Conservation (phyloP, 2,113 vertebrate genomes). For the Microtus richardsoni region DNA sequence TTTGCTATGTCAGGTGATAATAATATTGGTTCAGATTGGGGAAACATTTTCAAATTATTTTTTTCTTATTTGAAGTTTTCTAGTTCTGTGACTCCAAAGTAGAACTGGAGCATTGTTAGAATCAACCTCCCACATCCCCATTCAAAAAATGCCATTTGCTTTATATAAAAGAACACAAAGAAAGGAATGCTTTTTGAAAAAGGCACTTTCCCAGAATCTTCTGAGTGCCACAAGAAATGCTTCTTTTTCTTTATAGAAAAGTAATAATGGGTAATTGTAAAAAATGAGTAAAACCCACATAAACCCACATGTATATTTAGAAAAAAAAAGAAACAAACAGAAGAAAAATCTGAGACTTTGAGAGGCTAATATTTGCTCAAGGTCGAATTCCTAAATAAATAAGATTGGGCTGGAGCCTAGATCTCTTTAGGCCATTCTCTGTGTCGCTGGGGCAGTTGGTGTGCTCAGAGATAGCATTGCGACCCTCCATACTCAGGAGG, state of each 20-base stretch:
- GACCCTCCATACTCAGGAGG: constrained; percentile 11
- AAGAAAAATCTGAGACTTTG: neutral
- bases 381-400: neutral
- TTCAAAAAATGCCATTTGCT: neutral
- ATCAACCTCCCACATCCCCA: neutral
- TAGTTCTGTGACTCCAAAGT: neutral
- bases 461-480: neutral
- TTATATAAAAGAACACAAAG: neutral
- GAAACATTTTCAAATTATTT: neutral
- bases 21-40: neutral
- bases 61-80: neutral
- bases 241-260: neutral
- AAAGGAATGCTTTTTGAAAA: neutral
- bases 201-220: neutral
- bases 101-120: neutral
- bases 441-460: neutral
- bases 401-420: neutral
- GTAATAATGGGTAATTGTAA: neutral
- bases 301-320: neutral
- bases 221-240: neutral
- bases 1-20: neutral
- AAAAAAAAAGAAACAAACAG: neutral
- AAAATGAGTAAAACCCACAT: neutral
- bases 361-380: constrained; percentile 11
- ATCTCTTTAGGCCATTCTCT: neutral